Evolutionary conservation across 2,797 vertebrate species (phyloP).

Genomic region (Sebastes wilsoni): DNA sequence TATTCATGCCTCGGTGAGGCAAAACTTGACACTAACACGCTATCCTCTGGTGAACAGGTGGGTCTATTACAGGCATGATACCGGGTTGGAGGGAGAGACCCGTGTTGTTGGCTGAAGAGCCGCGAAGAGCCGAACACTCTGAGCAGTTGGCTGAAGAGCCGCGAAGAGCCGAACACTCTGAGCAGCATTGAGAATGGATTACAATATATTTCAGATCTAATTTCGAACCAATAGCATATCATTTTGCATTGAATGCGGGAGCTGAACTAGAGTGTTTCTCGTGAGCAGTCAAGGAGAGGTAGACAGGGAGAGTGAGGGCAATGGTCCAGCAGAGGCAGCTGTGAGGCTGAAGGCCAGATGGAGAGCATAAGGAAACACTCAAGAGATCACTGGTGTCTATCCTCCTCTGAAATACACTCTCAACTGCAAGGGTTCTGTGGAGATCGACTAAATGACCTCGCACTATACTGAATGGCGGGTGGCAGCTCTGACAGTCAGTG

Average conservation of each 20-base stretch:
- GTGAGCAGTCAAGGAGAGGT: neutral
- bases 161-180: too few species aligned
- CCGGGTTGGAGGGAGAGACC: too few species aligned
- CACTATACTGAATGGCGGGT: neutral
- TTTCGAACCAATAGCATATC: neutral
- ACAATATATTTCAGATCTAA: neutral
- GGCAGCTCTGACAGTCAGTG: conserved; percentile 7
- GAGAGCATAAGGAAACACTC: conserved; percentile 50
- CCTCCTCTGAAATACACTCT: neutral
- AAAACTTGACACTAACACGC: too few species aligned
- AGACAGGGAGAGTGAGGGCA: conserved; percentile 16
- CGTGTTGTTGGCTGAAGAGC: too few species aligned
- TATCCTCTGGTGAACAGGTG: too few species aligned
- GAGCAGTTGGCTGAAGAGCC: too few species aligned
- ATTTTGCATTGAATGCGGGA: neutral
- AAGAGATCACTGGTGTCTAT: conserved; percentile 17
- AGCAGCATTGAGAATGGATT: neutral
- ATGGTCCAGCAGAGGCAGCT: conserved; percentile 57
- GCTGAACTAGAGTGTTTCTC: neutral
- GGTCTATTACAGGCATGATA: too few species aligned
- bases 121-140: too few species aligned
- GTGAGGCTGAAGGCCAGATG: conserved; percentile 50
- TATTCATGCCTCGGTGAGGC: too few species aligned
- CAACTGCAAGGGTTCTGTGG: neutral
- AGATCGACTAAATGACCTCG: neutral